Evolutionary conservation across 1,140 invertebrate species (phyloP), one percentile per base, ranked within the genome.

Genomic region (Anadara kagoshimensis): DNA sequence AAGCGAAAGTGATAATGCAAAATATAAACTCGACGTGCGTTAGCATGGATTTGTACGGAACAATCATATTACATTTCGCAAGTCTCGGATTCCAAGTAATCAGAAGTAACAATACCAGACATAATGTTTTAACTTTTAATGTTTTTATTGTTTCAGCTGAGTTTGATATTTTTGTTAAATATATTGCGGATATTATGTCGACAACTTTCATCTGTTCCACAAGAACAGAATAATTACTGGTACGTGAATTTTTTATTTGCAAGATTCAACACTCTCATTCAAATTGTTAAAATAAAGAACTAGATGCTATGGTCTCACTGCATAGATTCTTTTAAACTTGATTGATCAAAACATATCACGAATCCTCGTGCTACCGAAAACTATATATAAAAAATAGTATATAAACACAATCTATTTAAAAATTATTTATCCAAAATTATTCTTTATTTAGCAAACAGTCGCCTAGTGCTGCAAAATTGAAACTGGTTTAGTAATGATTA

Each of bases 131-230:
- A 36, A 36, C 29, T 3, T 36, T 36, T 36, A 36, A 36, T 36
- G 29, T 3, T 36, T 41, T 41, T 74, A 56, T 67, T n/a, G 47
- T 85, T 86, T 36, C 83, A 91, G 91, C 73, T 88, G 8, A 91
- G 91, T 81, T 74, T 91, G 18, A 57, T 90, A 5, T 91, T 92
- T 73, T 79, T 92, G 7, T 77, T 86, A 41, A 89, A 91, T 69
- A 91, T 92, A 62, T 86, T 92, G 44, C 86, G 90, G 26, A 89
- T 92, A 41, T 78, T 92, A 29, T 76, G 91, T 16, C 89, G 87
- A 7, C 91, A 91, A 78, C 74, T 92, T 4, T 84, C 88, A 66
- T 79, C 87, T 8, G 86, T 90, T 74, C 79, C 87, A 12, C 82
- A 90, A 61, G 91, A 91, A 75, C 91, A 89, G 11, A 89, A 45